These are phyloP conservation scores for Drosophila orosa DNA, from an alignment of 1,140 invertebrate species.

Conservation along the genomic window DNA sequence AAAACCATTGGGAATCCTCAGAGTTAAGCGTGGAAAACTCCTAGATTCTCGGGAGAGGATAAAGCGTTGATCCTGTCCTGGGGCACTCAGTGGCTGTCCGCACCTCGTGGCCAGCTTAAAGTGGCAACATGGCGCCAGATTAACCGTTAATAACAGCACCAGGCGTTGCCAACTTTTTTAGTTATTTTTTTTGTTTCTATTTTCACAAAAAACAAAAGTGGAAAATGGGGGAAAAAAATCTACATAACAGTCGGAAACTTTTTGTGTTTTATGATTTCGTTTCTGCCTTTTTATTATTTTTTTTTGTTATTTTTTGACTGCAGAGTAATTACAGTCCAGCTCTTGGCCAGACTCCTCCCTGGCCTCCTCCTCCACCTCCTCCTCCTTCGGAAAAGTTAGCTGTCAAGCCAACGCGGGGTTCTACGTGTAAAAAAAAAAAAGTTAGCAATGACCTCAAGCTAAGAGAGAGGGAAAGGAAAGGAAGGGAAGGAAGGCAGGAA, in stretches of 20 bases:
- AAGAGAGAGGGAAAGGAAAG: no score
- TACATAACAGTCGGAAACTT: constrained; percentile 75
- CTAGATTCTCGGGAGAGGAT: not conserved
- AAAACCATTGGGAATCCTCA: no score
- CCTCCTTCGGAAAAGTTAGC: constrained; percentile 54
- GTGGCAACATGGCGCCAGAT: constrained; percentile 53
- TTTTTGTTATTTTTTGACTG: constrained; percentile 39
- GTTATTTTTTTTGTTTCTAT: constrained; percentile 1
- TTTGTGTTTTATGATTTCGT: constrained; percentile 69
- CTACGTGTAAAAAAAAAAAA: constrained; percentile 62
- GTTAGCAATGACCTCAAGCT: constrained; percentile 36
- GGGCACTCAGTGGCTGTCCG: constrained; percentile 2
- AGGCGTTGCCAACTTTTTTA: constrained; percentile 26
- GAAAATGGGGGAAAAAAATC: constrained; percentile 52
- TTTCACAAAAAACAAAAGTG: constrained; percentile 3
- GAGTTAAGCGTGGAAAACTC: not conserved
- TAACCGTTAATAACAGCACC: constrained; percentile 72
- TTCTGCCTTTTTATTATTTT: constrained; percentile 15
- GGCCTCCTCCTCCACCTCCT: not conserved
- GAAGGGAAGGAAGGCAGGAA: not conserved
- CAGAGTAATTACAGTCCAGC: constrained; percentile 73
- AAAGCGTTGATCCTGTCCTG: not conserved
- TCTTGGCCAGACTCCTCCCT: constrained; percentile 34
- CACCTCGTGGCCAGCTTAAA: constrained; percentile 23
- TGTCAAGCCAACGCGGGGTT: constrained; percentile 46